Evolutionary conservation across 2,888 invertebrate genomes (phyloP), one percentile per base, ranked within the genome.

Genomic region (Antheraea yamamai): DNA sequence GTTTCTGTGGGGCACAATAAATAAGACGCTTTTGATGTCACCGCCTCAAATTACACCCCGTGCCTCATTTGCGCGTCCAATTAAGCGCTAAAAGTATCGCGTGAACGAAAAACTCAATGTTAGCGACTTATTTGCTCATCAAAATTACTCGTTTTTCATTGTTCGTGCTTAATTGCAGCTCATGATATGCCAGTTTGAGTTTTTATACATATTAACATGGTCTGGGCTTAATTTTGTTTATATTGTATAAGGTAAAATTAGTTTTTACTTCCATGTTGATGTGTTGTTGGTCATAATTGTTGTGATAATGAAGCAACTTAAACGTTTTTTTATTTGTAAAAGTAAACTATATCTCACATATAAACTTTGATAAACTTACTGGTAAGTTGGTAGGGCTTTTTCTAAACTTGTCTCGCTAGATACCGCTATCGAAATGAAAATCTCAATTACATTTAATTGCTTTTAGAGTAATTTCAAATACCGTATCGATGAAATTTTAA

Each of bases 41-140:
- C 93, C 93, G 93, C 89, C 80, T 83, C 88, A 91, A 92, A 90
- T 92, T 89, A 89, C 92, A 85, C 88, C 87, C 86, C 89, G 87
- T 81, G 78, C 81, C 88, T 90, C 89, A 90, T 92, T 91, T 89
- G 86, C 87, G 84, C 81, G 82, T 83, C 92, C 94, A 94, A 93
- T 94, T 94, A 93, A 92, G 90, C 87, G 91, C 85, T 90, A 90
- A 91, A 92, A 91, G 87, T 92, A 92, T 91, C 83, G 82, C 85
- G 86, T 81, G 82, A 83, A 79, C 84, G 85, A 87, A 87, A 90
- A 90, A 87, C 81, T 81, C 84, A 85, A 84, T 79, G 83, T 85
- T 85, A 83, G 85, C 84, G 82, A 75, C 78, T 81, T 79, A 80
- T 81, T 83, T 82, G 81, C 87, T 91, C 92, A 91, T 93, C 92